A percentile compares a stretch with the other conserved stretches of the same genome.
These are phyloP conservation scores for Albula goreensis DNA, from an alignment of 2,113 vertebrate genomes.

Conservation along the genomic window DNA sequence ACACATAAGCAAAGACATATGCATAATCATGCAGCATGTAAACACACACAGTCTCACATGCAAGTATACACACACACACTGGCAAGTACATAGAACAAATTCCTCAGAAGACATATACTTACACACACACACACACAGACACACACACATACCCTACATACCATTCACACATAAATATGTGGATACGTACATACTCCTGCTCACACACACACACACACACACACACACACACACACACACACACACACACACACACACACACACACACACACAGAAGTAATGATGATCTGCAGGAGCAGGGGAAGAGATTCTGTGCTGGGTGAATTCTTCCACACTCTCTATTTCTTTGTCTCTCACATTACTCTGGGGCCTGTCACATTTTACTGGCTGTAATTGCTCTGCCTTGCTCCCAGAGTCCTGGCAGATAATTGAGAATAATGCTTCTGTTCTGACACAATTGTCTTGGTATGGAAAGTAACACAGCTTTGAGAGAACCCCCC, in stretches of 20 bases:
- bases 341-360: constrained; percentile 27
- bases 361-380: constrained; percentile 6
- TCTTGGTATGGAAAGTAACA: constrained; percentile 26
- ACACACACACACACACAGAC: too few species aligned
- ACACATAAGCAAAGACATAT: not conserved
- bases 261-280: not conserved
- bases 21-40: not conserved
- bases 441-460: constrained; percentile 42
- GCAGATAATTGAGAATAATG: constrained; percentile 35
- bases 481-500: not conserved
- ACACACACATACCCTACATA: too few species aligned
- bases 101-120: too few species aligned
- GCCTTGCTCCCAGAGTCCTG: constrained; percentile 38
- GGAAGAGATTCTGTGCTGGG: not conserved
- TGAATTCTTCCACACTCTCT: not conserved
- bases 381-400: constrained; percentile 31
- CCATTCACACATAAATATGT: not conserved
- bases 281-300: not conserved
- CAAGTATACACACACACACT: not conserved
- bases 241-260: not conserved
- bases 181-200: too few species aligned
- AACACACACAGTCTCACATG: not conserved
- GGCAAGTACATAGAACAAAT: not conserved
- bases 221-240: not conserved
- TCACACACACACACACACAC: too few species aligned